Evolutionary conservation across 2,113 vertebrate genomes (phyloP).

Genomic region (Apaloderma vittatum): DNA sequence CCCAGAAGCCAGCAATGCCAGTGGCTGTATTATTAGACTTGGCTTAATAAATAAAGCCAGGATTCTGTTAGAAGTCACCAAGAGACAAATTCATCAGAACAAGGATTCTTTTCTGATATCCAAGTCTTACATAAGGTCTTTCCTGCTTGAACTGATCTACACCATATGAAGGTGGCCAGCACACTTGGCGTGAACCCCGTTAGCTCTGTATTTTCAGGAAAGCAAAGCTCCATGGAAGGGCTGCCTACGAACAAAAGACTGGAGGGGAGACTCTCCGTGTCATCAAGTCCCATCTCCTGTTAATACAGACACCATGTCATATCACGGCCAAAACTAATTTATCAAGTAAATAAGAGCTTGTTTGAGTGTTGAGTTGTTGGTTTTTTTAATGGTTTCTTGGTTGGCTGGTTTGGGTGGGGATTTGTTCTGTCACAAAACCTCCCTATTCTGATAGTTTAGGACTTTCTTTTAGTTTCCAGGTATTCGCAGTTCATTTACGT

Average conservation of each 20-base stretch:
- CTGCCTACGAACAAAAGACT: background rate
- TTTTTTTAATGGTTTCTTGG: background rate
- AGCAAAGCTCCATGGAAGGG: background rate
- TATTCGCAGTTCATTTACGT: background rate
- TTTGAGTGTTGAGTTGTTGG: background rate
- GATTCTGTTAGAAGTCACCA: background rate
- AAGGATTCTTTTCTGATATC: background rate
- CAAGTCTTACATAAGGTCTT: background rate
- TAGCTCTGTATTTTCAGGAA: background rate
- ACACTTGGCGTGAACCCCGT: background rate
- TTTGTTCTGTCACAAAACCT: background rate
- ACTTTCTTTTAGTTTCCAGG: background rate
- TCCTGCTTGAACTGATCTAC: background rate
- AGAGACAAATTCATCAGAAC: background rate
- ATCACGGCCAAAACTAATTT: background rate
- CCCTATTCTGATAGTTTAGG: background rate
- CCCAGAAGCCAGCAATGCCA: background rate
- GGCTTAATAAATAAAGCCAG: background rate
- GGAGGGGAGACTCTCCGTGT: background rate
- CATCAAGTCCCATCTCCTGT: background rate
- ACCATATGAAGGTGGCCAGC: background rate
- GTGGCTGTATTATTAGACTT: background rate
- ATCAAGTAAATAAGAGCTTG: background rate
- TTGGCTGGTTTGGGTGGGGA: background rate
- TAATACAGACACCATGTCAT: background rate